phyloP scores from a whole-genome alignment of 2,888 invertebrate species.

The Athripsodes cinereus region DNA sequence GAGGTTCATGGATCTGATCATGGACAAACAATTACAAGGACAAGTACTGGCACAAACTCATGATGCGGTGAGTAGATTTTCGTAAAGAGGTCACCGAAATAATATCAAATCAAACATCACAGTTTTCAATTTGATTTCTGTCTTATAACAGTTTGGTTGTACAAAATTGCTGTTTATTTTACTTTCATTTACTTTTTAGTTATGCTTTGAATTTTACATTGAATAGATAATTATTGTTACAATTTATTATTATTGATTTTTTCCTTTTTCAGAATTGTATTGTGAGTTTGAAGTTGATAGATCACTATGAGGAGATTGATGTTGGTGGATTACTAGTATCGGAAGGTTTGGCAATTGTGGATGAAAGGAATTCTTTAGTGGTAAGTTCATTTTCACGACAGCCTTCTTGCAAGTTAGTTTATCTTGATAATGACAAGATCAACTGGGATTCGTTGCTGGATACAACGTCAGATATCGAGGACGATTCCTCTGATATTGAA shows the following conservation, averaged over 20 bases:
- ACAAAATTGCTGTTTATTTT: too few species aligned
- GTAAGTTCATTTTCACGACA: not conserved
- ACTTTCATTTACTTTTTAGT: too few species aligned
- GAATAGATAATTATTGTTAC: too few species aligned
- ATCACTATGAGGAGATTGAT: not conserved
- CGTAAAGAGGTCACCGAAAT: too few species aligned
- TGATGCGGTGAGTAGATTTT: not conserved
- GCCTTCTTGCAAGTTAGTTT: too few species aligned
- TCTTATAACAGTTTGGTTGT: too few species aligned
- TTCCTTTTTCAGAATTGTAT: not conserved
- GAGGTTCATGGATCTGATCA: not conserved
- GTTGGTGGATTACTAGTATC: not conserved
- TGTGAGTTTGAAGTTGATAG: not conserved
- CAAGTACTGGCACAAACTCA: not conserved
- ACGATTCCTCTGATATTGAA: not conserved
- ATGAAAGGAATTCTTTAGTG: not conserved
- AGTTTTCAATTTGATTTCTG: too few species aligned
- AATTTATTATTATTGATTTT: too few species aligned
- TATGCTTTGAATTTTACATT: too few species aligned
- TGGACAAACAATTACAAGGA: conserved; percentile 2
- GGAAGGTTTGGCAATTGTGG: conserved; percentile 1
- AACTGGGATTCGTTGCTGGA: too few species aligned
- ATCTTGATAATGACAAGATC: too few species aligned
- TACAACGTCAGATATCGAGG: not conserved
- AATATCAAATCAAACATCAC: too few species aligned